phyloP scores from a whole-genome alignment of 1,140 invertebrate genomes.

The Prorops nasuta region DNA sequence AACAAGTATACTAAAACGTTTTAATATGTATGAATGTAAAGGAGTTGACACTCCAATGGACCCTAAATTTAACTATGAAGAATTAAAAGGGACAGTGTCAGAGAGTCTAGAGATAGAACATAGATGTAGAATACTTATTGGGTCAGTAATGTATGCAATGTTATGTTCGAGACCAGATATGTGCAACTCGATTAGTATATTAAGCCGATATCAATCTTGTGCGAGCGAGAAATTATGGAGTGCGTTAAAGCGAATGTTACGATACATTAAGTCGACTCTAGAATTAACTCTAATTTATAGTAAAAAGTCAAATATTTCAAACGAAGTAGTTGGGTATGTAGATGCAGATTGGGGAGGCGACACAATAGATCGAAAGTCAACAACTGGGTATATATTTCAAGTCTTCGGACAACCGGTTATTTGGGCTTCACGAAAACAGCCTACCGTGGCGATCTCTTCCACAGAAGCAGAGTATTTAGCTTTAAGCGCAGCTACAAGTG shows the following conservation, averaged over 20 bases:
- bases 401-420: background rate
- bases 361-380: background rate
- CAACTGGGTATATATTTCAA: background rate
- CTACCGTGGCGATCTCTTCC: conserved; percentile 23
- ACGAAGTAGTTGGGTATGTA: background rate
- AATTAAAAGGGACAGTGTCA: background rate
- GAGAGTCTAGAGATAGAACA: background rate
- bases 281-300: background rate
- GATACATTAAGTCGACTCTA: background rate
- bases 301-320: background rate
- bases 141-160: background rate
- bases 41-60: background rate
- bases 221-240: background rate
- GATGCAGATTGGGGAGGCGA: conserved; percentile 3
- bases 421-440: conserved; percentile 32
- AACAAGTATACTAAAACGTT: background rate
- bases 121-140: background rate
- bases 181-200: background rate
- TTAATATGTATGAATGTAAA: background rate
- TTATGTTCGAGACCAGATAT: background rate
- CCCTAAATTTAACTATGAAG: background rate
- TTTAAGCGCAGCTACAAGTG: conserved; percentile 13
- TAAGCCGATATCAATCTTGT: background rate
- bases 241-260: background rate
- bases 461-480: conserved; percentile 36